These are phyloP conservation scores for Athene cunicularia DNA, from an alignment of 2,113 vertebrate species.

Conservation along the genomic window DNA sequence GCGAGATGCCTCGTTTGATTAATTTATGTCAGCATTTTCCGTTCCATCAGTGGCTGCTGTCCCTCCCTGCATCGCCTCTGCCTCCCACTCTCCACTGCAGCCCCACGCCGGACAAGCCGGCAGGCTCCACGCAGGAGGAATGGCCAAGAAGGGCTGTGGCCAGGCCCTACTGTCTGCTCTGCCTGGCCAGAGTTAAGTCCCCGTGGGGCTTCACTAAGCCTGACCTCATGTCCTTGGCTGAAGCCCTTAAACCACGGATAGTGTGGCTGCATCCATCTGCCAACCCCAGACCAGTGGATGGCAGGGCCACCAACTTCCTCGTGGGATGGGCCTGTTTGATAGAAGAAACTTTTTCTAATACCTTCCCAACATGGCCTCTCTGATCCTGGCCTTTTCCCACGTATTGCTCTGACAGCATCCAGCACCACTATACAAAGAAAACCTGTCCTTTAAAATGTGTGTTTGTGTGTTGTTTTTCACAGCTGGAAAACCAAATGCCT, in stretches of 20 bases:
- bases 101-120: not conserved
- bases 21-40: slow-evolving; percentile 78
- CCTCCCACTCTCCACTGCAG: not conserved
- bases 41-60: not conserved
- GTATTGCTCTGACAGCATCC: not conserved
- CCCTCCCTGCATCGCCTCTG: slow-evolving; percentile 24
- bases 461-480: not conserved
- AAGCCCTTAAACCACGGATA: not conserved
- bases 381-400: not conserved
- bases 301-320: not conserved
- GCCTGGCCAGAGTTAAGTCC: rapidly evolving
- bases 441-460: not conserved
- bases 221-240: not conserved
- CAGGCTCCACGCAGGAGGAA: not conserved
- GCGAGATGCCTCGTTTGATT: slow-evolving; percentile 77
- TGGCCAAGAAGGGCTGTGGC: not conserved
- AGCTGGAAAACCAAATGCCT: not conserved
- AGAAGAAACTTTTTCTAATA: not conserved
- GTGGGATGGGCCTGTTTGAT: not conserved
- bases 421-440: not conserved
- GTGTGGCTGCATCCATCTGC: not conserved
- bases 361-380: not conserved
- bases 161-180: not conserved
- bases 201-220: not conserved
- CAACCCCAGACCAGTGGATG: no score